Evolutionary conservation across 1,140 invertebrate genomes (phyloP).

Genomic region (Aphaenogaster floridana): DNA sequence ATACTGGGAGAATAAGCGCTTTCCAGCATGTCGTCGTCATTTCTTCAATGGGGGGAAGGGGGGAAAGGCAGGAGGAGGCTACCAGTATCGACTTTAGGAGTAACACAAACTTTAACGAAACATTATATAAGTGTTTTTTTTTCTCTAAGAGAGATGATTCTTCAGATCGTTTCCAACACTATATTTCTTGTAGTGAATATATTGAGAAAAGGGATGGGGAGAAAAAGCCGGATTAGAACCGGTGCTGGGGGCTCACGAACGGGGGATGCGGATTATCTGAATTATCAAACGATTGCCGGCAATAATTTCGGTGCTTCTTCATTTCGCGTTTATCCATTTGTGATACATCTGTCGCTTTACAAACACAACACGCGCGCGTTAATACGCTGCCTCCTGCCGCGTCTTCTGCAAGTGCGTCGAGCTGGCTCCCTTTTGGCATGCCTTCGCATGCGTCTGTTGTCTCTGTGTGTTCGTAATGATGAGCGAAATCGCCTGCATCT

Average conservation of each 20-base stretch:
- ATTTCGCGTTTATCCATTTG: slow-evolving; percentile 35
- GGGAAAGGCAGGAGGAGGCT: slow-evolving; percentile 73
- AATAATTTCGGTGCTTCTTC: slow-evolving; percentile 56
- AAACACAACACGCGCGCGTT: slow-evolving; percentile 37
- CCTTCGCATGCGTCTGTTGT: slow-evolving; percentile 29
- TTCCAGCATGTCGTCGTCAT: slow-evolving; percentile 66
- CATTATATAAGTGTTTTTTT: background rate
- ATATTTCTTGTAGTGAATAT: background rate
- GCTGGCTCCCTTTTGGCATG: slow-evolving; percentile 62
- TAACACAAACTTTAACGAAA: background rate
- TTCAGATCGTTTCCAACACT: background rate
- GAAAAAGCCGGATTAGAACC: background rate
- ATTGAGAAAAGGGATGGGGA: background rate
- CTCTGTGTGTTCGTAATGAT: slow-evolving; percentile 1
- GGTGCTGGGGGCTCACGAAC: slow-evolving; percentile 4
- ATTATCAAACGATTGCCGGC: slow-evolving; percentile 32
- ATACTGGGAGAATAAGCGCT: slow-evolving; percentile 75
- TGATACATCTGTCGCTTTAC: slow-evolving; percentile 33
- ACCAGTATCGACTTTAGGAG: slow-evolving; percentile 44
- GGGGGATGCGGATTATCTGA: slow-evolving; percentile 14
- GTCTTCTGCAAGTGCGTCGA: slow-evolving; percentile 47
- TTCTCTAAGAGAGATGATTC: background rate
- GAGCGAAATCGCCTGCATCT: background rate
- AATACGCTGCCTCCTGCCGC: slow-evolving; percentile 30
- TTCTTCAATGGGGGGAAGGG: slow-evolving; percentile 33